These are phyloP conservation scores for Hedya salicella DNA, from an alignment of 2,888 invertebrate species.

Conservation along the genomic window DNA sequence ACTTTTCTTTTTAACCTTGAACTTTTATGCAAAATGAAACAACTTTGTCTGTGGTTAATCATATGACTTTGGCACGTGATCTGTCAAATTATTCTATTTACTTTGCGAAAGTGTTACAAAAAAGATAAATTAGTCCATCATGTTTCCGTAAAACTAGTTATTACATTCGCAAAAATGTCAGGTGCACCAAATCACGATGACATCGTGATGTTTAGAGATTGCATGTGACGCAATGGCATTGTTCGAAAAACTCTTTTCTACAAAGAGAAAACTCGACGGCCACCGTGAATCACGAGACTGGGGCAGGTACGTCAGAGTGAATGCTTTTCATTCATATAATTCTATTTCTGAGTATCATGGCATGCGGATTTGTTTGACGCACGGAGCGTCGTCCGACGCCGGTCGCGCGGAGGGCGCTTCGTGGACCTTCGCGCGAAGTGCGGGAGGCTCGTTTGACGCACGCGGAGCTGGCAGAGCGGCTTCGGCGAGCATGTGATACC, in stretches of 20 bases:
- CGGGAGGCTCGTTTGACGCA: constrained; percentile 62
- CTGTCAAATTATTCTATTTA: constrained; percentile 72
- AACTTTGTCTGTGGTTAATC: constrained; percentile 73
- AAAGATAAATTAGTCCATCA: constrained; percentile 44
- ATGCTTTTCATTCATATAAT: constrained; percentile 69
- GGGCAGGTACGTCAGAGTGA: constrained; percentile 78
- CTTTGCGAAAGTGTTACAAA: constrained; percentile 47
- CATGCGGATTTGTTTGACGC: constrained; percentile 66
- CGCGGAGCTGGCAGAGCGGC: constrained; percentile 59
- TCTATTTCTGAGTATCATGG: constrained; percentile 67
- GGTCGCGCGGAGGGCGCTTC: constrained; percentile 52
- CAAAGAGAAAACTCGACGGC: constrained; percentile 84
- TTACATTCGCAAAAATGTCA: constrained; percentile 54
- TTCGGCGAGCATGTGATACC: constrained; percentile 52
- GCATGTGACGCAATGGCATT: constrained; percentile 87
- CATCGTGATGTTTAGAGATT: constrained; percentile 62
- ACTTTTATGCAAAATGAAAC: constrained; percentile 51
- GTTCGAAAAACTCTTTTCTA: constrained; percentile 89
- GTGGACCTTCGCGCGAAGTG: constrained; percentile 55
- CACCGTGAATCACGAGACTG: constrained; percentile 73
- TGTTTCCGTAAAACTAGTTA: constrained; percentile 25
- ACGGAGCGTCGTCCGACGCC: constrained; percentile 54
- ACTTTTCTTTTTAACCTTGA: constrained; percentile 56
- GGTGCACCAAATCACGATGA: constrained; percentile 55
- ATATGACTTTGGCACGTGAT: constrained; percentile 82